Evolutionary conservation across 2,888 invertebrate species (phyloP), one percentile per base, ranked within the genome.

Genomic region (Tenthredo scrophulariae): DNA sequence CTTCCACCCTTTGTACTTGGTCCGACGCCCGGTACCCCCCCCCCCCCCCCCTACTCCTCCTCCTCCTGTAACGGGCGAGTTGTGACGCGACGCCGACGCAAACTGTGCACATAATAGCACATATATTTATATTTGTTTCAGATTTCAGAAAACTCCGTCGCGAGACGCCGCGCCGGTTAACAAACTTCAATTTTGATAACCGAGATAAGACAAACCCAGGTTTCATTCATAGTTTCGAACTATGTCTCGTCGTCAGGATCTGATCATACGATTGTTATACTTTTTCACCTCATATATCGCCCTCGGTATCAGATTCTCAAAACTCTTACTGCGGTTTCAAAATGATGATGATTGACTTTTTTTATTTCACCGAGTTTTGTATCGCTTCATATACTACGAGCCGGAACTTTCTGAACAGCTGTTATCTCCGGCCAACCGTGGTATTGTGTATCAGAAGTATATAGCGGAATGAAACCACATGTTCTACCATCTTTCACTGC

Each of bases 71-170:
- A 22, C 22, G 26, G 29, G n/a, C 29, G 54, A 79, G 22, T 80
- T 62, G 80, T 54, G 79, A 58, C 54, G 65, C 83, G 67, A 67
- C 83, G 83, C 26, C 43, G n/a, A 65, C 83, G 67, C 83, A 50
- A 83, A 29, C 29, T 46, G 26, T 26, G 22, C 13, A 1, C 37
- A 54, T 33, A 13, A 13, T 29, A 37, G 13, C 33, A 74, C 15
- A 74, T 33, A 67, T 74, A 43, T 74, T n/a, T n/a, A 43, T 43
- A 54, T 77, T 50, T 77, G 54, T 26, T 54, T 77, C 29, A 46
- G 29, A 77, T 54, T 67, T 67, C 15, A 33, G 26, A 67, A 33
- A 67, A 33, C 67, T 67, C 9, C n/a, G 54, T 10, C n/a, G 7
- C 54, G n/a, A 50, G n/a, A 50, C 18, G 18, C 18, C 50, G n/a